Conservation (phyloP, 2,888 invertebrate species). For the Odontothrips loti region DNA sequence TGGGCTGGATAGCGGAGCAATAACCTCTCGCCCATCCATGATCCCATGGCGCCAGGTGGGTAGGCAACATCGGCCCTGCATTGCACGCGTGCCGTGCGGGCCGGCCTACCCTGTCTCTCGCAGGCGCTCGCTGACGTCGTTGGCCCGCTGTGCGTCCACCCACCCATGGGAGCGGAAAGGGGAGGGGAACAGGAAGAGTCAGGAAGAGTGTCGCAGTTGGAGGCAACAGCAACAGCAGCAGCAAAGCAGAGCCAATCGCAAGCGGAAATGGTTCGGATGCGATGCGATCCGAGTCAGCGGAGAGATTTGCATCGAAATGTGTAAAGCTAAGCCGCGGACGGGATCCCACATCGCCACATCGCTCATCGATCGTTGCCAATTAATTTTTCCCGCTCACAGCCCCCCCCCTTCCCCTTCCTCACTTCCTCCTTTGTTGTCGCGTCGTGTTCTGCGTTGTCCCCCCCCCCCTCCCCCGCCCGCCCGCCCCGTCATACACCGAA, state of each 20-base stretch:
- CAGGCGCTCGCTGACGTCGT: too few relatives aligned
- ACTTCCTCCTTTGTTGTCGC: not conserved
- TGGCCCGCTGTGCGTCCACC: too few relatives aligned
- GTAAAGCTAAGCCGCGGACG: slow-evolving; percentile 10
- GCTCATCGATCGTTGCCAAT: not conserved
- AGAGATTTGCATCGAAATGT: not conserved
- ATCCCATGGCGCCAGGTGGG: too few relatives aligned
- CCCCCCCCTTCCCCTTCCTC: not conserved
- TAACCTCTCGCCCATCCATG: too few relatives aligned
- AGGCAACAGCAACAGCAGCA: too few relatives aligned
- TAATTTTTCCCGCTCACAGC: not conserved
- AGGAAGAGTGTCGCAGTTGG: not conserved
- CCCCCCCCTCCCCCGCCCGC: not conserved
- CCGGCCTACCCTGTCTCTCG: too few relatives aligned
- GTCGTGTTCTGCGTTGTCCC: not conserved
- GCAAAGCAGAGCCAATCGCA: too few relatives aligned
- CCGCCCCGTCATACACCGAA: not conserved
- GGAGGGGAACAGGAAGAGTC: not conserved
- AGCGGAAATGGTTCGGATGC: too few relatives aligned
- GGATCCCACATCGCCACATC: not conserved
- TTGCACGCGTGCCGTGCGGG: too few relatives aligned
- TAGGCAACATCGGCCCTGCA: too few relatives aligned
- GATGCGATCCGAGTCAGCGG: not conserved
- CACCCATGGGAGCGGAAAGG: too few relatives aligned
- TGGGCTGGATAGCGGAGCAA: too few relatives aligned